Conservation (phyloP, 2,888 invertebrate species). For the Pachycephus smyrnensis region DNA sequence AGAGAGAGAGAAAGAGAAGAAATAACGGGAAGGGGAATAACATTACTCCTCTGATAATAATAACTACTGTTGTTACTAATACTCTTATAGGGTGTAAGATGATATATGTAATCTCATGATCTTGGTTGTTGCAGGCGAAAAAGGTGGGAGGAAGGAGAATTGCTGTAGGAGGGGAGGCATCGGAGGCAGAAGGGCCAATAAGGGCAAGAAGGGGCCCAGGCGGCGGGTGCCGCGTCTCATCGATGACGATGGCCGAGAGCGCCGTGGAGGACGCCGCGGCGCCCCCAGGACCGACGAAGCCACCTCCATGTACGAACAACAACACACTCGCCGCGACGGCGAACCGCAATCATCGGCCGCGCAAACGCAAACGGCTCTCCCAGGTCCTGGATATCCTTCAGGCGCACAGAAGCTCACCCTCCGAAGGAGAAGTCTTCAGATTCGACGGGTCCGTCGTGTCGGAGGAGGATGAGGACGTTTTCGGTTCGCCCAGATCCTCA, state of each 20-base stretch:
- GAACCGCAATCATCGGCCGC: constrained; percentile 74
- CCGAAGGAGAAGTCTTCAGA: constrained; percentile 68
- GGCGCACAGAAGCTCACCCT: constrained; percentile 61
- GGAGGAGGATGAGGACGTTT: constrained; percentile 61
- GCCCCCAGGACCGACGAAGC: constrained; percentile 68
- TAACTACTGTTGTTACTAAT: too few species aligned
- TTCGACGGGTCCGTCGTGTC: constrained; percentile 66
- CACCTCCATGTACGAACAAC: constrained; percentile 70
- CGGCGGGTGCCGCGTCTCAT: constrained; percentile 67
- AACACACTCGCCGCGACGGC: constrained; percentile 74
- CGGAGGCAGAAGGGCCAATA: constrained; percentile 60
- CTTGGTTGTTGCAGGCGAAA: constrained; percentile 52
- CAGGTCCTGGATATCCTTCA: constrained; percentile 83
- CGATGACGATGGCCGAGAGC: constrained; percentile 82
- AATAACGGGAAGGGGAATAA: too few species aligned
- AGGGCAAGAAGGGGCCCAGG: constrained; percentile 66
- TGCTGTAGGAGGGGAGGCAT: constrained; percentile 64
- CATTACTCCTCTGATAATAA: too few species aligned
- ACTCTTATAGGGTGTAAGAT: too few species aligned
- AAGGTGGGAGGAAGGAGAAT: constrained; percentile 59
- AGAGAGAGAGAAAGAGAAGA: too few species aligned
- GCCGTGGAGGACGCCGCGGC: constrained; percentile 74
- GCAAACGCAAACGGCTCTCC: constrained; percentile 83
- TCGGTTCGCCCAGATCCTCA: constrained; percentile 62
- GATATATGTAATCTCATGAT: too few species aligned